phyloP scores from a whole-genome alignment of 2,888 invertebrate species.

The Dioctria rufipes region DNA sequence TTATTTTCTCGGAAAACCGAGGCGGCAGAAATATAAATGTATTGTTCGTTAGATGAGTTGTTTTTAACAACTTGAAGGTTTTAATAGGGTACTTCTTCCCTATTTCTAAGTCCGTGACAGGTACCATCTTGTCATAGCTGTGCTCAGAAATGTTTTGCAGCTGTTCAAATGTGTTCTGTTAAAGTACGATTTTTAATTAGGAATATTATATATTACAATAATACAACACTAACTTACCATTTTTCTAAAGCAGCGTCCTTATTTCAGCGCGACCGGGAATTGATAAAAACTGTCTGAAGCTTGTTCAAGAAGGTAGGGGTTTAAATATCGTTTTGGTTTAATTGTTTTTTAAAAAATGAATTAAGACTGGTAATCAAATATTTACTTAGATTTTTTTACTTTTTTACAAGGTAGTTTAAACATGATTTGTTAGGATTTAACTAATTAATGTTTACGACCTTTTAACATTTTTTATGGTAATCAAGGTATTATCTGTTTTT shows the following conservation, averaged over 20 bases:
- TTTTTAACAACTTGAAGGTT: not conserved
- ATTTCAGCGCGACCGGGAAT: not conserved
- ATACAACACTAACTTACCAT: not conserved
- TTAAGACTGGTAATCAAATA: not conserved
- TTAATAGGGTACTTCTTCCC: not conserved
- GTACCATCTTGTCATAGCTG: not conserved
- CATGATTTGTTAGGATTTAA: no score
- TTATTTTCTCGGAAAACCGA: not conserved
- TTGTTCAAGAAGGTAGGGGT: not conserved
- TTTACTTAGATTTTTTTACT: conserved; percentile 14
- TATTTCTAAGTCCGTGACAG: not conserved
- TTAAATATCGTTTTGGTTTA: no score
- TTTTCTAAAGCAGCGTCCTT: conserved; percentile 11
- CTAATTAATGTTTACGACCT: no score
- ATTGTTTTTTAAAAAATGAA: no score
- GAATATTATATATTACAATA: not conserved
- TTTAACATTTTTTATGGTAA: no score
- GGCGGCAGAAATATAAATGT: not conserved
- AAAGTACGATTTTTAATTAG: not conserved
- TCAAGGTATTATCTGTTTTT: no score
- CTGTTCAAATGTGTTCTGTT: not conserved
- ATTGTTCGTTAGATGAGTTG: not conserved
- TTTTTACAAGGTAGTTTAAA: no score
- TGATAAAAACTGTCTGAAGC: conserved; percentile 3
- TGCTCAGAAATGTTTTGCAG: not conserved